phyloP scores from a whole-genome alignment of 2,888 invertebrate genomes.

The Clostera curtula region DNA sequence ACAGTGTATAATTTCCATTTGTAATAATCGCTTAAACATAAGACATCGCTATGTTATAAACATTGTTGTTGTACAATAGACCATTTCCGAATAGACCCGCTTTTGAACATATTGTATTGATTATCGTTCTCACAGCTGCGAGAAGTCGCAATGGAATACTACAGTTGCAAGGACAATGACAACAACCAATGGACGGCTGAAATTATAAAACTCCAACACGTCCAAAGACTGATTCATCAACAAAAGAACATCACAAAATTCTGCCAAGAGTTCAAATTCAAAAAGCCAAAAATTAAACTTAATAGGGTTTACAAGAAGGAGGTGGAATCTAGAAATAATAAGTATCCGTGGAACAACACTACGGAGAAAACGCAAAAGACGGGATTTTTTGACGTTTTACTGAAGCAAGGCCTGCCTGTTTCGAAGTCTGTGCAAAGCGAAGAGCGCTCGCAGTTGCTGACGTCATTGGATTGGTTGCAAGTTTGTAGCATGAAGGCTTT shows the following conservation, averaged over 20 bases:
- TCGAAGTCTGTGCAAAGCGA: slow-evolving; percentile 38
- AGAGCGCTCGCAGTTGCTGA: slow-evolving; percentile 33
- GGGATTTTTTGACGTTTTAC: slow-evolving; percentile 43
- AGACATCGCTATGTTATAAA: too few relatives aligned
- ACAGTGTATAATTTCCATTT: too few relatives aligned
- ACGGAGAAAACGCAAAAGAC: slow-evolving; percentile 46
- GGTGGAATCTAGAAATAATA: slow-evolving; percentile 51
- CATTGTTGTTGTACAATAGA: too few relatives aligned
- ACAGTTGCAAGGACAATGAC: slow-evolving; percentile 77
- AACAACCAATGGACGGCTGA: slow-evolving; percentile 59
- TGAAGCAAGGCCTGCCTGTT: slow-evolving; percentile 46
- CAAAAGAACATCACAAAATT: slow-evolving; percentile 50
- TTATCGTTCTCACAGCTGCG: slow-evolving; percentile 70
- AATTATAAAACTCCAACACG: slow-evolving; percentile 55
- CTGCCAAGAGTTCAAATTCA: slow-evolving; percentile 50
- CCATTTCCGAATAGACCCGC: too few relatives aligned
- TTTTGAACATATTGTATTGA: slow-evolving; percentile 8
- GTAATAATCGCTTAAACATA: too few relatives aligned
- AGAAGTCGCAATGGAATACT: slow-evolving; percentile 83
- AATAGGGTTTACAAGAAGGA: slow-evolving; percentile 35
- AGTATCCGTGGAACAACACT: slow-evolving; percentile 58
- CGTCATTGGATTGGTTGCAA: slow-evolving; percentile 41
- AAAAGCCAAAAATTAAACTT: slow-evolving; percentile 34
- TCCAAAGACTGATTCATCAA: slow-evolving; percentile 57
- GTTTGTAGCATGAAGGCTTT: slow-evolving; percentile 44